Evolutionary conservation across 30 jellyfish, hydroid and myxozoan genomes (phyloP), one percentile per base, ranked within the genome.

Genomic region (Hydractinia symbiolongicarpus): DNA sequence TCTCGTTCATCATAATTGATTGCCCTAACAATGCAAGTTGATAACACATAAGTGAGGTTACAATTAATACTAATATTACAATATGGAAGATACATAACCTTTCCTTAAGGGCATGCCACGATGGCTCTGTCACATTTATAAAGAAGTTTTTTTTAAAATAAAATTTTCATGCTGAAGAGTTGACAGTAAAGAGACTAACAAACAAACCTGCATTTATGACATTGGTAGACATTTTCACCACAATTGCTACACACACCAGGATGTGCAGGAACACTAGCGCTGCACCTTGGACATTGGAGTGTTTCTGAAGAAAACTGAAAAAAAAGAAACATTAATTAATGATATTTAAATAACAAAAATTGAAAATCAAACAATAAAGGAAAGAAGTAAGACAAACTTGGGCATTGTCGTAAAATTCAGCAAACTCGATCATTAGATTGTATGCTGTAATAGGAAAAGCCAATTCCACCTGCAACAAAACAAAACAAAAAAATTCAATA

Each of bases 211-310:
- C 97, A 91, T 76, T 91, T 91, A 86, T 91, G 97, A 73, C 97
- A 91, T 55, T 91, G 97, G 61, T 91, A 91, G 57, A 91, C 97
- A 61, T 91, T 91, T 72, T 91, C 97, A 20, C 97, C 97, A 54
- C 97, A 91, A 76, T 91, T 91, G 66, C 89, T 89, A 74, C 97
- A 91, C 3, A 91, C 88, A 8, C 97, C 97, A 17, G 97, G 97
- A 66, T 91, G 93, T 5, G 97, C 97, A 53, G 93, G 97, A 0
- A 91, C 97, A 53, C 95, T 86, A 4, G 97, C 97, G 71, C 97
- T 91, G 82, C 97, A 91, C 74, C 97, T 78, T 60, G 97, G 97
- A 79, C 97, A 91, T 54, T 91, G 97, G 67, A 91, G 82, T 19
- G 96, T 87, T 67, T 91, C 97, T 0, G 97, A 82, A 30, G 97